Percentiles rank a stretch among this genome's conserved stretches.
phyloP scores from a whole-genome alignment of 2,888 invertebrate species.

The Lumbricus terrestris region DNA sequence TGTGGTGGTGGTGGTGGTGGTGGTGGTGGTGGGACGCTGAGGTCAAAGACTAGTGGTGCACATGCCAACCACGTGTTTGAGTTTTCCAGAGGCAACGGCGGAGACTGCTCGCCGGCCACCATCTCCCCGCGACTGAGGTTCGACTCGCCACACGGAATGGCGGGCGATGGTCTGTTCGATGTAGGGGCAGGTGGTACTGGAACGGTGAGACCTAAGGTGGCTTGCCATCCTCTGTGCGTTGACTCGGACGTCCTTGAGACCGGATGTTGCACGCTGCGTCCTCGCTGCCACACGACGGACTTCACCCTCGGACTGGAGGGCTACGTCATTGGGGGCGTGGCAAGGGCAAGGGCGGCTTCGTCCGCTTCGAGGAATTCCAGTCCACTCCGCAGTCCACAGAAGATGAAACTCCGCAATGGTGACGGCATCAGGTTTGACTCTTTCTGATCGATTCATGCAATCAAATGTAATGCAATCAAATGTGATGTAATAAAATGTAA shows the following conservation, averaged over 20 bases:
- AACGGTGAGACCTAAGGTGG: background rate
- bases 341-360: background rate
- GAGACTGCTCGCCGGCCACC: background rate
- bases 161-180: background rate
- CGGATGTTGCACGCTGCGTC: background rate
- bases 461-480: background rate
- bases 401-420: conserved; percentile 16
- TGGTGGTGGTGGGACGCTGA: background rate
- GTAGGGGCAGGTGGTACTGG: background rate
- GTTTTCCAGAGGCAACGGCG: background rate
- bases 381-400: conserved; percentile 4
- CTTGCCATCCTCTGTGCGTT: background rate
- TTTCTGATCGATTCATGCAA: background rate
- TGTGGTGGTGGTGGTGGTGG: no score
- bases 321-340: background rate
- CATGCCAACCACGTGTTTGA: background rate
- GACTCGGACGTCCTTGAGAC: conserved; percentile 8
- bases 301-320: background rate
- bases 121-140: background rate
- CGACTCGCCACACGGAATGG: background rate
- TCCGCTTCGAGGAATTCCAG: conserved; percentile 14
- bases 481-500: background rate
- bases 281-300: conserved; percentile 4
- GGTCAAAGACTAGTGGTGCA: background rate
- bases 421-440: conserved; percentile 22